Percentiles rank a stretch among this genome's conserved stretches.
phyloP scores from a whole-genome alignment of 2,113 vertebrate genomes.

The Pandion haliaetus region DNA sequence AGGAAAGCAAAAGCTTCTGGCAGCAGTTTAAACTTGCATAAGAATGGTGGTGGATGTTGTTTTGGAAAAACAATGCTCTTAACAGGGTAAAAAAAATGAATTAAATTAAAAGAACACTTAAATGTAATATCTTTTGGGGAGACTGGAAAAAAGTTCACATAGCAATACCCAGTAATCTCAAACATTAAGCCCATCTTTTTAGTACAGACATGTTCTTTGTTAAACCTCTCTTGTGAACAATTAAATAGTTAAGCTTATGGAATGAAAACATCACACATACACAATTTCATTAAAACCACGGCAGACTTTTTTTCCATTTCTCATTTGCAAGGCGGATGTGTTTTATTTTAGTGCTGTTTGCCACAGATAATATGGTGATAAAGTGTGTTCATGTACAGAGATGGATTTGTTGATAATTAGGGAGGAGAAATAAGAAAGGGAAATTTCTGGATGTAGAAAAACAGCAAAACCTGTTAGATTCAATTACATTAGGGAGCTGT shows the following conservation, averaged over 20 bases:
- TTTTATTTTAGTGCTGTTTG: neutral
- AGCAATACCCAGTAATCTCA: neutral
- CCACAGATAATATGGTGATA: neutral
- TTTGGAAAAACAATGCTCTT: rapidly evolving
- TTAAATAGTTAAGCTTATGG: neutral
- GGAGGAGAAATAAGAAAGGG: neutral
- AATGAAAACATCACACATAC: neutral
- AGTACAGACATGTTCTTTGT: neutral
- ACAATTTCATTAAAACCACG: neutral
- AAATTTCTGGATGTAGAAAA: neutral
- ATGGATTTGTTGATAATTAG: neutral
- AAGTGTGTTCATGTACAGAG: neutral
- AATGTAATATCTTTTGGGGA: neutral
- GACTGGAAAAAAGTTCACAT: neutral
- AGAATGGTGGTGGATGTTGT: neutral
- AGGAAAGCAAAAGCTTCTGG: neutral
- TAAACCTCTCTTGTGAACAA: neutral
- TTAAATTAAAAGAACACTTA: neutral
- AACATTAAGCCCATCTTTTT: neutral
- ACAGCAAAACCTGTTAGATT: neutral
- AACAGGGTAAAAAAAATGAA: neutral
- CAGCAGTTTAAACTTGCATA: neutral
- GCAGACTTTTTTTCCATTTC: neutral
- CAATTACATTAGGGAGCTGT: neutral
- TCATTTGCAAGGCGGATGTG: neutral